Evolutionary conservation across 2,888 invertebrate species (phyloP).

Genomic region (Eupelmus urozonus): DNA sequence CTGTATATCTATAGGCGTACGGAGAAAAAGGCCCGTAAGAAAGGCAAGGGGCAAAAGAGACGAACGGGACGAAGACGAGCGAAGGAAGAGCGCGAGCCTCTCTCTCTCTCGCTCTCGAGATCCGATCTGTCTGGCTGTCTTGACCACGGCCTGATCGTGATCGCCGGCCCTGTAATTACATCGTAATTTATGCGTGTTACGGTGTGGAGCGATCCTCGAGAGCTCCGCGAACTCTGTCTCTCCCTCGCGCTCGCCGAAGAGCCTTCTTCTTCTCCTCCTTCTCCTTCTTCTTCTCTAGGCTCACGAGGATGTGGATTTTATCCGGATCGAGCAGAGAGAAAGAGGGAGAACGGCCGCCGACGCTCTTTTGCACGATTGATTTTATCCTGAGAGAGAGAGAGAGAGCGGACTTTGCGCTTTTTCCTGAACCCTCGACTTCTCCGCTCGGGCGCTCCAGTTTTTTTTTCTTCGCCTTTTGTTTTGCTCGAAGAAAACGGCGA

Average conservation of each 20-base stretch:
- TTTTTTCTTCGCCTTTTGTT: constrained; percentile 29
- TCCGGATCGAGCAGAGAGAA: constrained; percentile 54
- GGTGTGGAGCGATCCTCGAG: constrained; percentile 67
- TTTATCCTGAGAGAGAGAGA: constrained; percentile 43
- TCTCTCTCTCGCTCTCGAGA: constrained; percentile 62
- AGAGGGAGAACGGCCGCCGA: constrained; percentile 3
- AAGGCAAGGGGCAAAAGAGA: constrained; percentile 33
- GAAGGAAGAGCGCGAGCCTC: constrained; percentile 19
- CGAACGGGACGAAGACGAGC: constrained; percentile 19
- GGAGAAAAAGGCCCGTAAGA: constrained; percentile 10
- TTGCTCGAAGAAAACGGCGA: constrained; percentile 44
- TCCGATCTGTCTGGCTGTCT: constrained; percentile 71
- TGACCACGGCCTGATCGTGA: constrained; percentile 69
- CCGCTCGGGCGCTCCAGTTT: constrained; percentile 13
- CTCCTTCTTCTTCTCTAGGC: constrained; percentile 43
- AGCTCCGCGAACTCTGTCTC: constrained; percentile 45
- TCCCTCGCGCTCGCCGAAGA: background rate
- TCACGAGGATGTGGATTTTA: constrained; percentile 64
- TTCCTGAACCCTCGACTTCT: constrained; percentile 23
- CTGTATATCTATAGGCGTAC: too few relatives aligned
- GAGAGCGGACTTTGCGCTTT: constrained; percentile 26
- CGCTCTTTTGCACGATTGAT: constrained; percentile 62
- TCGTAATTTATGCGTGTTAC: constrained; percentile 76
- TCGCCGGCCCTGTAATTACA: constrained; percentile 75
- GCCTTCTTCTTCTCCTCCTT: constrained; percentile 34